phyloP scores from a whole-genome alignment of 2,797 vertebrate genomes.

The Nasua narica region DNA sequence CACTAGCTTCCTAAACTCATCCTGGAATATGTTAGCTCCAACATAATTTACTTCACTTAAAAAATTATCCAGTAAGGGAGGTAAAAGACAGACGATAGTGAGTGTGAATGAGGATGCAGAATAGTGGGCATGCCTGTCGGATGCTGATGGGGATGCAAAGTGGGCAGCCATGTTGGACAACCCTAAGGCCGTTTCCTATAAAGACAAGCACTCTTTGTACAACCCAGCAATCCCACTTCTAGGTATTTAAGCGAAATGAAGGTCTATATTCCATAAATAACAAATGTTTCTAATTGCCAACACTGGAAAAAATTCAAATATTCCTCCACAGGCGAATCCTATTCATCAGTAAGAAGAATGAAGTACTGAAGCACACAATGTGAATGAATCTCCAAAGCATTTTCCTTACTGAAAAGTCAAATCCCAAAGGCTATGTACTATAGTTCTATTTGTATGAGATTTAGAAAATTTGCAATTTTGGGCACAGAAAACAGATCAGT shows the following conservation, averaged over 20 bases:
- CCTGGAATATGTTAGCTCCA: not conserved
- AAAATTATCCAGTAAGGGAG: not conserved
- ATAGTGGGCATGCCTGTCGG: not conserved
- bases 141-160: not conserved
- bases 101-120: not conserved
- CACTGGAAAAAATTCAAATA: not conserved
- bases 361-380: not conserved
- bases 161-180: fast-evolving
- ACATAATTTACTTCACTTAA: not conserved
- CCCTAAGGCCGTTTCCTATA: not conserved
- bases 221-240: not conserved
- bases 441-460: not conserved
- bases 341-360: not conserved
- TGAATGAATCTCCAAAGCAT: not conserved
- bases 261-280: not conserved
- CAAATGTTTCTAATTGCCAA: not conserved
- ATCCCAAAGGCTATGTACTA: not conserved
- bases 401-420: not conserved
- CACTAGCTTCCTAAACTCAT: not conserved
- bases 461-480: not conserved
- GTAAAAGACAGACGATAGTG: not conserved
- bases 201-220: not conserved
- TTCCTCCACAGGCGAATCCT: not conserved
- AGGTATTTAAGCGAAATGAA: not conserved
- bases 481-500: not conserved